Percentiles rank a stretch among this genome's conserved stretches.
Evolutionary conservation across 2,113 vertebrate species (phyloP).

Genomic region (Lethenteron camtschaticum): DNA sequence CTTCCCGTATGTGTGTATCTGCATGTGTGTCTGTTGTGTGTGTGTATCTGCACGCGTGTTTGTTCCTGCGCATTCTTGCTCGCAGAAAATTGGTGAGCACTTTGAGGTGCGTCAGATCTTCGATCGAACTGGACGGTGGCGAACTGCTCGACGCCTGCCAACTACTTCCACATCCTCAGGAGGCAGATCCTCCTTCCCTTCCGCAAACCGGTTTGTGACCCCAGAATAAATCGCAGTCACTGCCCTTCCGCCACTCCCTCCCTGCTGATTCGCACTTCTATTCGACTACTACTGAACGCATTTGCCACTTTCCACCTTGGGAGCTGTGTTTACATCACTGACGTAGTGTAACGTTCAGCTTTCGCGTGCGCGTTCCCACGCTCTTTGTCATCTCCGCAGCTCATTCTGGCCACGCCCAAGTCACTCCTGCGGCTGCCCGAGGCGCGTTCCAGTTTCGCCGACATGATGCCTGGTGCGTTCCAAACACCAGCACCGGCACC

Average conservation of each 20-base stretch:
- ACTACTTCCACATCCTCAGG: slow-evolving; percentile 38
- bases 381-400: slow-evolving; percentile 22
- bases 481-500: background rate
- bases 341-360: too few species aligned
- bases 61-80: too few species aligned
- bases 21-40: too few species aligned
- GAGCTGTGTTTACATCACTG: background rate
- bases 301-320: background rate
- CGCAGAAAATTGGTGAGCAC: slow-evolving; percentile 26
- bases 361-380: background rate
- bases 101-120: slow-evolving; percentile 40
- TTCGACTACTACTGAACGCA: background rate
- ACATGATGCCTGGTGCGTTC: slow-evolving; percentile 54
- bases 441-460: slow-evolving; percentile 60
- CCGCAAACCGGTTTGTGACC: slow-evolving; percentile 50
- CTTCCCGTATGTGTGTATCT: too few species aligned
- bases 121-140: slow-evolving; percentile 48
- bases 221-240: background rate
- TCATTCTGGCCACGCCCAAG: slow-evolving; percentile 76
- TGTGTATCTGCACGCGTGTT: too few species aligned
- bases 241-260: background rate
- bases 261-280: background rate
- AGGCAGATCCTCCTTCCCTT: slow-evolving; percentile 73
- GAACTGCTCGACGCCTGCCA: slow-evolving; percentile 42
- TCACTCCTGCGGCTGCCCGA: slow-evolving; percentile 67